phyloP scores from a whole-genome alignment of 2,888 invertebrate species.

The Neria commutata region DNA sequence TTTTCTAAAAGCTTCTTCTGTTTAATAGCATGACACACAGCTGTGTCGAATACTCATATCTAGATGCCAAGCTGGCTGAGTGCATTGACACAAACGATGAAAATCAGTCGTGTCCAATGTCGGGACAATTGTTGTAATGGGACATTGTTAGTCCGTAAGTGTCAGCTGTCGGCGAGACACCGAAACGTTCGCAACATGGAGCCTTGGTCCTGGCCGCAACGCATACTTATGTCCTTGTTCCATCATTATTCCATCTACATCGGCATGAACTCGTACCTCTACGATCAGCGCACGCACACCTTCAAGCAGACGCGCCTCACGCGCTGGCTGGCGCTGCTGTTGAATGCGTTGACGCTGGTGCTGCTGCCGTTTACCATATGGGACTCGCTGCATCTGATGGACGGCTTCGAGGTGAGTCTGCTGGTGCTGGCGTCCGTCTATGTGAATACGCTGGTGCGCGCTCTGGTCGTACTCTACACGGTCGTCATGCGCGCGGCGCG shows the following conservation, averaged over 20 bases:
- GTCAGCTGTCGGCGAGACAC: too few relatives aligned
- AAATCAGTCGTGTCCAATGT: too few relatives aligned
- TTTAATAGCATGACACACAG: too few relatives aligned
- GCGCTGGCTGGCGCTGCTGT: neutral
- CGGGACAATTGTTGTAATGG: too few relatives aligned
- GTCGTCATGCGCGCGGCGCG: conserved; percentile 2
- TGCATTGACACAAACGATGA: too few relatives aligned
- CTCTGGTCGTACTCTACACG: neutral
- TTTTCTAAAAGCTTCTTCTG: too few relatives aligned
- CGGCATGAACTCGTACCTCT: conserved; percentile 12
- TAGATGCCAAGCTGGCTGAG: too few relatives aligned
- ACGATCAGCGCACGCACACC: neutral
- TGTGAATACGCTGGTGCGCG: neutral
- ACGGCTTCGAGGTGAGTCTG: conserved; percentile 3
- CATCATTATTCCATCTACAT: neutral
- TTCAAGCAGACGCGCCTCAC: neutral
- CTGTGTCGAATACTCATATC: too few relatives aligned
- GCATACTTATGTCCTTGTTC: too few relatives aligned
- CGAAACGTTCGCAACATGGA: too few relatives aligned
- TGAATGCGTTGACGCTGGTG: neutral
- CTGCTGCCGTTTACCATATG: neutral
- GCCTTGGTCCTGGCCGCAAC: too few relatives aligned
- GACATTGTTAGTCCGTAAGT: too few relatives aligned
- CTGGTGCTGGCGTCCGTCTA: neutral
- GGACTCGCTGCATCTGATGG: neutral